Percentiles rank a stretch among this genome's conserved stretches.
phyloP scores from a whole-genome alignment of 2,797 vertebrate species.

The Pristis pectinata region DNA sequence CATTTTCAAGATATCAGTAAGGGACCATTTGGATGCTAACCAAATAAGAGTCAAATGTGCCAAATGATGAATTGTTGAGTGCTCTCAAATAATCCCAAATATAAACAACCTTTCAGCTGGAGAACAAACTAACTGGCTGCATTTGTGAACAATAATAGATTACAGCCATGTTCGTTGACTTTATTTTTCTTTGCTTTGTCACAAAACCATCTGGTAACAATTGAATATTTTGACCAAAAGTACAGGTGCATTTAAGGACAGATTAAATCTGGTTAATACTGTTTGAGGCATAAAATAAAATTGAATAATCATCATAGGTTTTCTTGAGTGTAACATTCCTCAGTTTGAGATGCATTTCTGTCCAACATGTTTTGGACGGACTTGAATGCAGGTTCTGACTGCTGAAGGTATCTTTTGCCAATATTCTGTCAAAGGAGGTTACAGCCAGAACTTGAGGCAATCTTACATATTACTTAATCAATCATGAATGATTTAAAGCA shows the following conservation, averaged over 20 bases:
- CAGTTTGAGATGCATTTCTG: background rate
- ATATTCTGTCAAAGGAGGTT: background rate
- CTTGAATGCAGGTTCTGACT: background rate
- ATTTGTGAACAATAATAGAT: background rate
- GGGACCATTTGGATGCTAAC: background rate
- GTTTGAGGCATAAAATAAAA: background rate
- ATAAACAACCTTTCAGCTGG: constrained; percentile 13
- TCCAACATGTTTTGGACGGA: background rate
- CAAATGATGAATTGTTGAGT: constrained; percentile 10
- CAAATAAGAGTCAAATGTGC: background rate
- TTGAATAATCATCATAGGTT: background rate
- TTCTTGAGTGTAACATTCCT: background rate
- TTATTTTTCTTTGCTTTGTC: background rate
- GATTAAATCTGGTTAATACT: background rate
- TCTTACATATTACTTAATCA: background rate
- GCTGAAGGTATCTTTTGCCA: background rate
- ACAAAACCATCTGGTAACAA: background rate
- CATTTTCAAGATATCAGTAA: constrained; percentile 19
- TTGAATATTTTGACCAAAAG: background rate
- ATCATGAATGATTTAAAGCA: background rate
- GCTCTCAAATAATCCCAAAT: background rate
- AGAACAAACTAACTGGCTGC: constrained; percentile 3
- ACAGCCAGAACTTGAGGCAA: background rate
- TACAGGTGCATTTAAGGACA: background rate
- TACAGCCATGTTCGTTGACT: background rate